These are phyloP conservation scores for Lepidurus arcticus DNA, from an alignment of 1,140 invertebrate genomes.

Conservation along the genomic window DNA sequence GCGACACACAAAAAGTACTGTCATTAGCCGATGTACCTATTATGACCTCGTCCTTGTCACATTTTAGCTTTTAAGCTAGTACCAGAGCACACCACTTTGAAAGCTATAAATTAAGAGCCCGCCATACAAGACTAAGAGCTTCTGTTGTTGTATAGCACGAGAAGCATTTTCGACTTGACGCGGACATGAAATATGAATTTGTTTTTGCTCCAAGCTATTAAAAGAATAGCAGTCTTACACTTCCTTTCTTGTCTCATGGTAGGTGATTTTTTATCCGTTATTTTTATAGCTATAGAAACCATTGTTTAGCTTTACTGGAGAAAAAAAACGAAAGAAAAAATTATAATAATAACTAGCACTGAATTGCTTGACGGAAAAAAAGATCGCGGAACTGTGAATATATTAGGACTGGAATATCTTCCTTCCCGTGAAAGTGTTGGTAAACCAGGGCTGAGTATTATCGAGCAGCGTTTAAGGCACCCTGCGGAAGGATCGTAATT, in stretches of 20 bases:
- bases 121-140: constrained; percentile 9
- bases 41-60: constrained; percentile 8
- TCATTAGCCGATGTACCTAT: background rate
- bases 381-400: background rate
- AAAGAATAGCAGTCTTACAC: background rate
- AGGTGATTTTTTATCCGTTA: background rate
- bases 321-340: background rate
- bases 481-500: background rate
- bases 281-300: background rate
- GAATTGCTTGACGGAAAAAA: background rate
- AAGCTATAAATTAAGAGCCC: constrained; percentile 22
- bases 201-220: constrained; percentile 7
- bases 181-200: constrained; percentile 22
- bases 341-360: background rate
- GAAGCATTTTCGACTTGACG: background rate
- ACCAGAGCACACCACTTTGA: background rate
- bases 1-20: background rate
- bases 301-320: background rate
- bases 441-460: background rate
- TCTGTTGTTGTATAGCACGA: constrained; percentile 2
- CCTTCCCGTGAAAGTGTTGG: background rate
- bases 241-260: background rate
- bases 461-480: background rate
- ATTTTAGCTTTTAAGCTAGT: background rate
- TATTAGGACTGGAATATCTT: background rate